Percentiles rank a stretch among this genome's conserved stretches.
These are phyloP conservation scores for Sepiola atlantica DNA, from an alignment of 2,888 invertebrate genomes.

Conservation along the genomic window DNA sequence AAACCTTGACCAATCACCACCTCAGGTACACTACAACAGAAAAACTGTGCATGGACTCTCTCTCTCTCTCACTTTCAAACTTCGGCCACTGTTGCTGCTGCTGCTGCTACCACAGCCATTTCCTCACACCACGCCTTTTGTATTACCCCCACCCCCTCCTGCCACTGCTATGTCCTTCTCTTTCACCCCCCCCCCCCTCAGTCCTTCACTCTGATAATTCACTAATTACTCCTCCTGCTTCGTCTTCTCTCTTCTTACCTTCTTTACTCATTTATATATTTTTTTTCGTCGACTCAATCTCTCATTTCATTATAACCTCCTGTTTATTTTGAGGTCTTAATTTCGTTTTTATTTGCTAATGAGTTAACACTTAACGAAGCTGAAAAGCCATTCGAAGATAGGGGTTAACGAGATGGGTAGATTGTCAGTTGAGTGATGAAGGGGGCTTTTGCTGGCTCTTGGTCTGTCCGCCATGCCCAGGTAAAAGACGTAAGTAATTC, in stretches of 20 bases:
- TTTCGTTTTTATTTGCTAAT: too few relatives aligned
- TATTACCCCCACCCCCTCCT: not conserved
- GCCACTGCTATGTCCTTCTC: not conserved
- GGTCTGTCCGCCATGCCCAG: too few relatives aligned
- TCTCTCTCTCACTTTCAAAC: not conserved
- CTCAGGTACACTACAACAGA: conserved; percentile 42
- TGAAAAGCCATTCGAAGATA: too few relatives aligned
- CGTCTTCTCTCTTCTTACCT: not conserved
- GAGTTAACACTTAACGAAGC: too few relatives aligned
- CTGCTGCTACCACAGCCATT: not conserved
- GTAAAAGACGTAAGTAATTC: too few relatives aligned
- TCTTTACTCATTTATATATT: too few relatives aligned
- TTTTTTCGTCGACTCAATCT: too few relatives aligned
- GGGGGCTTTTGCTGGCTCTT: too few relatives aligned
- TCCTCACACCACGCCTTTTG: not conserved
- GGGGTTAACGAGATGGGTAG: too few relatives aligned
- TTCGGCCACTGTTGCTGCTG: not conserved
- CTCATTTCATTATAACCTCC: too few relatives aligned
- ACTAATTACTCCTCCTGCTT: not conserved
- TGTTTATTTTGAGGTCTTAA: too few relatives aligned
- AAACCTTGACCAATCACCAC: conserved; percentile 46
- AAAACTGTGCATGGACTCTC: conserved; percentile 39
- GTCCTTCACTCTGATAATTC: not conserved
- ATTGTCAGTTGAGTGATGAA: too few relatives aligned
- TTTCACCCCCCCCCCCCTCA: not conserved